A percentile compares a stretch with the other conserved stretches of the same genome.
Evolutionary conservation across 2,888 invertebrate species (phyloP).

Genomic region (Linnaemya tessellans): DNA sequence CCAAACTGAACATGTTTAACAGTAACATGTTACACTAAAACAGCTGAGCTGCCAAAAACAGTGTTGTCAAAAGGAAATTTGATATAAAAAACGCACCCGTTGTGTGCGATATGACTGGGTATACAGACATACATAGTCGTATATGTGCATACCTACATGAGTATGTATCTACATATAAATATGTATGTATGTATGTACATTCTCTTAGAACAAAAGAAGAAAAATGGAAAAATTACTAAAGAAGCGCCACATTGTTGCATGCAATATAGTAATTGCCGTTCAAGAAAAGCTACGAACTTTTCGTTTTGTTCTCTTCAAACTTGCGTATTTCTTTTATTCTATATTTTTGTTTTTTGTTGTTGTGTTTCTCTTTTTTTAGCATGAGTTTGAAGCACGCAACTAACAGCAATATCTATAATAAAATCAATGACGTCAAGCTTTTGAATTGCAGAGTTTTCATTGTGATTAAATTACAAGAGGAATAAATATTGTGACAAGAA

Average conservation of each 20-base stretch:
- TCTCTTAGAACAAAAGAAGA: neutral
- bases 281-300: constrained; percentile 11
- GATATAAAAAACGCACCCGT: too few relatives aligned
- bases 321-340: constrained; percentile 47
- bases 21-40: too few relatives aligned
- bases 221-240: neutral
- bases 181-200: neutral
- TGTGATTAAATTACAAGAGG: constrained; percentile 43
- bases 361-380: neutral
- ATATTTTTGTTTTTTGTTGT: constrained; percentile 18
- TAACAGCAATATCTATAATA: constrained; percentile 13
- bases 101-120: too few relatives aligned
- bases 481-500: neutral
- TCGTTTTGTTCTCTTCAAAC: constrained; percentile 36
- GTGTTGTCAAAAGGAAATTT: too few relatives aligned
- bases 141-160: neutral
- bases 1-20: too few relatives aligned
- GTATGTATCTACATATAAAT: neutral
- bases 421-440: constrained; percentile 52
- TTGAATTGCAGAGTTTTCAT: constrained; percentile 12
- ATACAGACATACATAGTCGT: neutral
- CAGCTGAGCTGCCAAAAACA: too few relatives aligned
- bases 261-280: constrained; percentile 20
- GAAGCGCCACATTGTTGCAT: constrained; percentile 47
- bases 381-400: constrained; percentile 11